These are phyloP conservation scores for Strix uralensis DNA, from an alignment of 2,113 vertebrate genomes.

Conservation along the genomic window DNA sequence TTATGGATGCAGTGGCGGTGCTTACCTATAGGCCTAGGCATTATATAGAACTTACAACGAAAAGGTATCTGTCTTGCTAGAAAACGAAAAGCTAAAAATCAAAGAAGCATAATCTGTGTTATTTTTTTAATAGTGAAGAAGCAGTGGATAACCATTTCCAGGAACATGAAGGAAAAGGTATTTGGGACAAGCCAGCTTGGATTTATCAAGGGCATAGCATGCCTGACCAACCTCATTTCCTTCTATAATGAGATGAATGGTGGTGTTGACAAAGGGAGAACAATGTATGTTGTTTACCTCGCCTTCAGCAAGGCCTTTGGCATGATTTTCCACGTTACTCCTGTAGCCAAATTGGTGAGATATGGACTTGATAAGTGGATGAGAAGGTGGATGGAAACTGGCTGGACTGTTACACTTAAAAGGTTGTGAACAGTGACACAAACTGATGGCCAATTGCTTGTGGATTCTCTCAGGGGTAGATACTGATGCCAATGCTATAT, in stretches of 20 bases:
- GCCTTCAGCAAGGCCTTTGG: not conserved
- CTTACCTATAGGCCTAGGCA: not conserved
- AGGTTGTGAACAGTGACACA: not conserved
- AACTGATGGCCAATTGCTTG: accelerated
- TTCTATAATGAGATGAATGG: not conserved
- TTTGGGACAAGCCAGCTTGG: not conserved
- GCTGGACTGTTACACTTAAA: not conserved
- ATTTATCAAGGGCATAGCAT: not conserved
- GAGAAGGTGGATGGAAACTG: not conserved
- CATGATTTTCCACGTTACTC: not conserved
- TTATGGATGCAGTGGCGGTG: not conserved
- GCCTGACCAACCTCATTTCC: not conserved
- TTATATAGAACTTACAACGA: not conserved
- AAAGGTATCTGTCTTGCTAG: not conserved
- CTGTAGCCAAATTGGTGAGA: not conserved
- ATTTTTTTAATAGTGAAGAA: not conserved
- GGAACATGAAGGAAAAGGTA: not conserved
- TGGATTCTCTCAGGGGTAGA: not conserved
- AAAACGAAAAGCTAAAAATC: not conserved
- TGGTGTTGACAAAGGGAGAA: not conserved
- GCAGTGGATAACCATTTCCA: not conserved
- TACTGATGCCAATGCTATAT: accelerated
- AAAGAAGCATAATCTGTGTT: not conserved
- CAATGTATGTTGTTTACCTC: not conserved
- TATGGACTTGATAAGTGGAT: not conserved